phyloP scores from a whole-genome alignment of 1,140 invertebrate genomes.

The Orchestia grillus region DNA sequence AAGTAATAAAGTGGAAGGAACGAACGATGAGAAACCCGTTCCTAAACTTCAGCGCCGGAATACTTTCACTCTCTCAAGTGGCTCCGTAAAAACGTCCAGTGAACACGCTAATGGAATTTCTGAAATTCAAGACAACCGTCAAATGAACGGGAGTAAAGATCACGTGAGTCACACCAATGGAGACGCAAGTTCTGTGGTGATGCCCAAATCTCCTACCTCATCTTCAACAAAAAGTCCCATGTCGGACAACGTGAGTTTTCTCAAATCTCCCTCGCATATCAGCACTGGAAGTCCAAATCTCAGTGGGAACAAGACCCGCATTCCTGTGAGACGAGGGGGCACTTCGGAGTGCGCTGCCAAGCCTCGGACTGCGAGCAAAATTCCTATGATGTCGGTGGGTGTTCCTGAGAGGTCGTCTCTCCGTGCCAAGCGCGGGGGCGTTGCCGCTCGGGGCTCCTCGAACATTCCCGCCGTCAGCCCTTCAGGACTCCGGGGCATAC shows the following conservation, averaged over 20 bases:
- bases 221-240: neutral
- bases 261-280: neutral
- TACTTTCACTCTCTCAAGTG: conserved; percentile 24
- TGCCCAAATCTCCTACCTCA: neutral
- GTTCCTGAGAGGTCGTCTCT: conserved; percentile 21
- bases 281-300: conserved; percentile 6
- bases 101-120: neutral
- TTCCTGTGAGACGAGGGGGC: conserved; percentile 32
- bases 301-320: neutral
- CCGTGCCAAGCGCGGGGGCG: conserved; percentile 4
- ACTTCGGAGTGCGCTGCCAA: neutral
- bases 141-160: conserved; percentile 20
- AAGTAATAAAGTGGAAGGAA: neutral
- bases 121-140: neutral
- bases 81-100: neutral
- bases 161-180: neutral
- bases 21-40: neutral
- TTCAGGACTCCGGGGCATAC: neutral
- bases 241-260: neutral
- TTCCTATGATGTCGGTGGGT: conserved; percentile 12
- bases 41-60: conserved; percentile 21
- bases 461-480: neutral
- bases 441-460: neutral
- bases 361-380: neutral
- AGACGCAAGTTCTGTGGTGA: neutral